Evolutionary conservation across 2,113 vertebrate genomes (phyloP).

Genomic region (Agapornis roseicollis): DNA sequence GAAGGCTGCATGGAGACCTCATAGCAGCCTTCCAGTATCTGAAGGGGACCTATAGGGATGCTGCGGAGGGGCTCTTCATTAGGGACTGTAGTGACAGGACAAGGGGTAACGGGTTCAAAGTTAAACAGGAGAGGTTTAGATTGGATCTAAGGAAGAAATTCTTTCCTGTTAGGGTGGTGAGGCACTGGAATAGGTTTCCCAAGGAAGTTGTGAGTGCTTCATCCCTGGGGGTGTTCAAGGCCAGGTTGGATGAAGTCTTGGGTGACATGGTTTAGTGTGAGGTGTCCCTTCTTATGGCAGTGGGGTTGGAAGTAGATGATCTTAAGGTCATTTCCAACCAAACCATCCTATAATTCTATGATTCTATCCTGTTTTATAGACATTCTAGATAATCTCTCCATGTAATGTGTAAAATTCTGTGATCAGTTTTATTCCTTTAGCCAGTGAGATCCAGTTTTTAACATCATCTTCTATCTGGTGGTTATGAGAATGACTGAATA

Average conservation of each 20-base stretch:
- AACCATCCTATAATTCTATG: background rate
- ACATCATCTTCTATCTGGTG: background rate
- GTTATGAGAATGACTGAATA: background rate
- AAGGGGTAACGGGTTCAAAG: too few species aligned
- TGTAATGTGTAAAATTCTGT: background rate
- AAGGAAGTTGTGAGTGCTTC: rapidly evolving
- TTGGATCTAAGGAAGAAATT: too few species aligned
- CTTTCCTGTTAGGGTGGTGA: too few species aligned
- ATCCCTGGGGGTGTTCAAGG: background rate
- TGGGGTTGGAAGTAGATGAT: background rate
- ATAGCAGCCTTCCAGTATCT: too few species aligned
- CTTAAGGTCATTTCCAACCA: background rate
- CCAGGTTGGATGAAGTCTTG: background rate
- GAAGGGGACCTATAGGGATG: too few species aligned
- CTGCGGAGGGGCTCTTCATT: too few species aligned
- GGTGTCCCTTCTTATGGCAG: background rate
- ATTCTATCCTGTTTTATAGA: background rate
- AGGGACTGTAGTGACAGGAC: too few species aligned
- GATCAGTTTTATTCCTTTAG: background rate
- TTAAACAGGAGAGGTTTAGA: too few species aligned
- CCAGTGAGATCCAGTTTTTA: background rate
- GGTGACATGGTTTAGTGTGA: background rate
- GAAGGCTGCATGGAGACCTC: too few species aligned
- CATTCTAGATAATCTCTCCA: background rate
- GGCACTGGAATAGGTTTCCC: background rate